Evolutionary conservation across 30 jellyfish, hydroid and myxozoan species (phyloP), one percentile per base, ranked within the genome.

Genomic region (Aurelia sp.): DNA sequence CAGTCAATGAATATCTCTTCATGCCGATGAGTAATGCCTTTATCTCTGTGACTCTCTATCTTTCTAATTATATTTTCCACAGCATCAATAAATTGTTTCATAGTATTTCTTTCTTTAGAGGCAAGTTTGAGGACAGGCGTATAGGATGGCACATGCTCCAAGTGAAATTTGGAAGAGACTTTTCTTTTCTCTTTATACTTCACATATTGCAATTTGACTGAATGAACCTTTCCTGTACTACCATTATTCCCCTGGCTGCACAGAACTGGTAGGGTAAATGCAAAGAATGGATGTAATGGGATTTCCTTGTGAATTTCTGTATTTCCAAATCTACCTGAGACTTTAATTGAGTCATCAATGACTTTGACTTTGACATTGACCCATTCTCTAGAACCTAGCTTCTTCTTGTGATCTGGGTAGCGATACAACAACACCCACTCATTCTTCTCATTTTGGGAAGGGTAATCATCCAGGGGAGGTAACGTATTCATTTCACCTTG

Each of bases 1-100:
- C 97, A 80, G 47, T 92, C 97, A 23, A 92, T 81, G 73, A 92
- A 92, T 8, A 92, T 74, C 64, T 88, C 98, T 70, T 92, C 96
- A 52, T 88, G 97, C 41, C 90, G 70, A 79, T 92, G 92, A 0
- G 97, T 57, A 31, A 92, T 82, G 31, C 93, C 96, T 63, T 84
- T 92, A 53, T 84, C 90, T 27, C 98, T 88, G 66, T 86, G 90
- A 4, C 94, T 77, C 18, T 93, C 96, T 11, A 92, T 88, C 15
- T 71, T 79, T 30, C 98, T 96, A 55, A 92, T 80, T 11, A 80
- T 81, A 79, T 77, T 75, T 30, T 92, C 96, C 66, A 92, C 97
- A 16, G 84, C 55, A 17, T 82, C 88, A 19, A 83, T 64, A 67
- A 92, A 92, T 37, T 87, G 91, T 22, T 94, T 71, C 60, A 92